phyloP scores from a whole-genome alignment of 2,888 invertebrate species.

The Noctua janthe region DNA sequence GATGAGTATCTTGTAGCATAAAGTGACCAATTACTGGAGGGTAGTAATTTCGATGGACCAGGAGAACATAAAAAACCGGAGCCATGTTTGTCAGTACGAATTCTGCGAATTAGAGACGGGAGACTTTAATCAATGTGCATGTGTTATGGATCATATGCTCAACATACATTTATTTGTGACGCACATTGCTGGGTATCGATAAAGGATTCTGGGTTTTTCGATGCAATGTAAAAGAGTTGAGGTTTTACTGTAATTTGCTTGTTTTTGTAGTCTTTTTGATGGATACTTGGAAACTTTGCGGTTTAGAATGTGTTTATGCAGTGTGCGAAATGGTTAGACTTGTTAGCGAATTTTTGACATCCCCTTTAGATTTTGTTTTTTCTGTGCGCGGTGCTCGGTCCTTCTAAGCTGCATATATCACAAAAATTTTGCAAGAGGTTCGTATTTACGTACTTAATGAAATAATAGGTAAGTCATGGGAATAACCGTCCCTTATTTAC shows the following conservation, averaged over 20 bases:
- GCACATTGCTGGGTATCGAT: slow-evolving; percentile 22
- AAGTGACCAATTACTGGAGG: slow-evolving; percentile 63
- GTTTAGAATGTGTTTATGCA: not conserved
- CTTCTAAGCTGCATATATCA: not conserved
- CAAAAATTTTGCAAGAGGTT: not conserved
- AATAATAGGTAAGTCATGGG: not conserved
- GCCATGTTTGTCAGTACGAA: slow-evolving; percentile 48
- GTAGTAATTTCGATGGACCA: slow-evolving; percentile 57
- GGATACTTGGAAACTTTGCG: not conserved
- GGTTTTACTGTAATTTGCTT: slow-evolving; percentile 6
- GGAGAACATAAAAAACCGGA: slow-evolving; percentile 38
- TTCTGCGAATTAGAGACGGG: slow-evolving; percentile 59
- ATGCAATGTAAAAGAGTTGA: not conserved
- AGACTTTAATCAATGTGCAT: slow-evolving; percentile 59
- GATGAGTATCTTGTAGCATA: slow-evolving; percentile 48
- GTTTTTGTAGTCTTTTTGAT: slow-evolving; percentile 1
- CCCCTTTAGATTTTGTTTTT: not conserved
- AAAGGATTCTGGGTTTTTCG: slow-evolving; percentile 40
- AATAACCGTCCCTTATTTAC: not conserved
- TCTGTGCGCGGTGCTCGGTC: not conserved
- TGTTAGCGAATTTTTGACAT: not conserved
- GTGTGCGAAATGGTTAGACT: not conserved
- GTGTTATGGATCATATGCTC: slow-evolving; percentile 31
- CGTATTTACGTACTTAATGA: not conserved
- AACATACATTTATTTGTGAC: slow-evolving; percentile 23